Percentiles rank a stretch among this genome's conserved stretches.
phyloP scores from a whole-genome alignment of 1,140 invertebrate species.

The Bactericera cockerelli region DNA sequence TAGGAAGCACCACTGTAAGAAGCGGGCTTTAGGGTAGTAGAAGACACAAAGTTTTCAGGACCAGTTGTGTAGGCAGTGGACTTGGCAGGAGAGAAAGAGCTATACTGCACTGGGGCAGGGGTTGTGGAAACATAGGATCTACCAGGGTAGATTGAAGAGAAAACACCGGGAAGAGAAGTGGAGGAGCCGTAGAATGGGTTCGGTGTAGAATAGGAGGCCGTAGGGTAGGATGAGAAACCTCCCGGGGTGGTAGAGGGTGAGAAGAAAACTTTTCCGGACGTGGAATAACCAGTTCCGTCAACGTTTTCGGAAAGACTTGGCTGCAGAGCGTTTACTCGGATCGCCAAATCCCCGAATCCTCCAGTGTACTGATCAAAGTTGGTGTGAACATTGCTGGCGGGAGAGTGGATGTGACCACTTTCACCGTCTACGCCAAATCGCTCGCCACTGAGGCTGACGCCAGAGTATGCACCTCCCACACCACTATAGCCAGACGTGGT shows the following conservation, averaged over 20 bases:
- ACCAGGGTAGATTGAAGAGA: background rate
- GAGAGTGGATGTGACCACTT: background rate
- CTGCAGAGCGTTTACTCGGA: background rate
- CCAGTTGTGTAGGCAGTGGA: background rate
- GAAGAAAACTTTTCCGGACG: background rate
- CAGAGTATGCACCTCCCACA: background rate
- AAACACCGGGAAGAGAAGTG: background rate
- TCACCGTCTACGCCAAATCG: background rate
- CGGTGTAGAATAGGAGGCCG: background rate
- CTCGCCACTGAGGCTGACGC: background rate
- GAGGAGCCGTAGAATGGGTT: background rate
- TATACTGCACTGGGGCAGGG: background rate
- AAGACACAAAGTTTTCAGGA: too few species aligned
- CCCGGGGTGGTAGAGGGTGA: background rate
- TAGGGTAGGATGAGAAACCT: background rate
- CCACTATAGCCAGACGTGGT: background rate
- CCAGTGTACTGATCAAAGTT: background rate
- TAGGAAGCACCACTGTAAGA: too few species aligned
- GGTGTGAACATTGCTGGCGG: background rate
- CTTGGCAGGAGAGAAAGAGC: background rate
- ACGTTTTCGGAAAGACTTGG: background rate
- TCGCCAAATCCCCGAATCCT: background rate
- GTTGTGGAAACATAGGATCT: background rate
- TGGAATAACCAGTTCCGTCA: background rate
- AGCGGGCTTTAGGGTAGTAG: too few species aligned